phyloP scores from a whole-genome alignment of 2,888 invertebrate genomes.

The Coleophora flavipennella region DNA sequence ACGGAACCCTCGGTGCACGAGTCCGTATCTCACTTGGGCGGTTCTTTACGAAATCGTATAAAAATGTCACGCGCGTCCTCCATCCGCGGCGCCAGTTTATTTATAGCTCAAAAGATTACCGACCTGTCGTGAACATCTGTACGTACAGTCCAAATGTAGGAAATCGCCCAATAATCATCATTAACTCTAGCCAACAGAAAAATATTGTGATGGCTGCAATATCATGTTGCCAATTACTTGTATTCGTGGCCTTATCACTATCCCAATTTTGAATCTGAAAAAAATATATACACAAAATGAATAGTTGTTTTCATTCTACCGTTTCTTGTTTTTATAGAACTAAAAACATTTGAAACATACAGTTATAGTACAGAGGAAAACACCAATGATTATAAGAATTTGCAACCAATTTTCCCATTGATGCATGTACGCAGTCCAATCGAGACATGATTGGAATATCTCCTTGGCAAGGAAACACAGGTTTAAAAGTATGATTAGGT shows the following conservation, averaged over 20 bases:
- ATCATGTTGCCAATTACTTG: constrained; percentile 82
- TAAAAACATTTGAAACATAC: not conserved
- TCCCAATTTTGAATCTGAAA: constrained; percentile 57
- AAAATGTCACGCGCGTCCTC: too few relatives aligned
- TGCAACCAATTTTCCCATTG: constrained; percentile 92
- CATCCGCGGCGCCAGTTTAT: too few relatives aligned
- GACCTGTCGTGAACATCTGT: constrained; percentile 88
- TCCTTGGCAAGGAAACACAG: constrained; percentile 79
- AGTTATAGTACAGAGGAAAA: constrained; percentile 77
- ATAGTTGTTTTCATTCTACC: not conserved
- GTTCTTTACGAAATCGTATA: too few relatives aligned
- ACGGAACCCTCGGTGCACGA: too few relatives aligned
- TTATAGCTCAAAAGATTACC: not conserved
- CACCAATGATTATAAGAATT: constrained; percentile 81
- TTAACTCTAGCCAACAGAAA: constrained; percentile 85
- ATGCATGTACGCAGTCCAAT: constrained; percentile 79
- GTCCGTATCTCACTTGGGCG: too few relatives aligned
- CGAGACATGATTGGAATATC: constrained; percentile 83
- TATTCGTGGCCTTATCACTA: constrained; percentile 39
- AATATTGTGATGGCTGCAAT: constrained; percentile 85
- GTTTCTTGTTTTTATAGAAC: not conserved
- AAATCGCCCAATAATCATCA: constrained; percentile 89
- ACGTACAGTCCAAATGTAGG: constrained; percentile 89
- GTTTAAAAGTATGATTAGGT: constrained; percentile 76
- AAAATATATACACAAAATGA: too few relatives aligned